Percentiles rank a stretch among this genome's conserved stretches.
Conservation (phyloP, 2,797 vertebrate species). For the Falco berigora region DNA sequence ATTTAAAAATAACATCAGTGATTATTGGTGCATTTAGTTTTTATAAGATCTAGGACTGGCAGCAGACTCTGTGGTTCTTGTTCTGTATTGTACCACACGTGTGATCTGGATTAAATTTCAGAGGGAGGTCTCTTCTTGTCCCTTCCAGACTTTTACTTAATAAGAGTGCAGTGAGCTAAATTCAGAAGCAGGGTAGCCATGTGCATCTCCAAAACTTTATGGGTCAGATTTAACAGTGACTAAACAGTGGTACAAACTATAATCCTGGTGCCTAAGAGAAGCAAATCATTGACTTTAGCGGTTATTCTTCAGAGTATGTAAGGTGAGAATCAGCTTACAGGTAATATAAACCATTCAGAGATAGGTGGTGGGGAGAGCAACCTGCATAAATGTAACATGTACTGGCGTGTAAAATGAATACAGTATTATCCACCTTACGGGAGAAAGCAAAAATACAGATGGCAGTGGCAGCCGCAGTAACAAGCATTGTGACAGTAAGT, state of each 20-base stretch:
- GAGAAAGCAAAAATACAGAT: not conserved
- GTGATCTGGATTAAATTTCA: conserved; percentile 1
- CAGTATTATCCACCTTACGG: not conserved
- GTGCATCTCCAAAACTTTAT: not conserved
- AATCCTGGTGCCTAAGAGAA: not conserved
- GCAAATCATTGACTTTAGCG: not conserved
- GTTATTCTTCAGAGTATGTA: not conserved
- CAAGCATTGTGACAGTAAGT: not conserved
- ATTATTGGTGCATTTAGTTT: not conserved
- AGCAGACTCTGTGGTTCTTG: not conserved
- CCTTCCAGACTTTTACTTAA: not conserved
- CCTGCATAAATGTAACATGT: not conserved
- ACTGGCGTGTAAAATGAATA: not conserved
- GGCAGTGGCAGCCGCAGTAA: not conserved
- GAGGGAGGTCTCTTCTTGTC: not conserved
- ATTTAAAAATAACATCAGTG: conserved; percentile 30
- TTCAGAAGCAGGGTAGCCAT: not conserved
- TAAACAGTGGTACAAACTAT: not conserved
- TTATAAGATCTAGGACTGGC: not conserved
- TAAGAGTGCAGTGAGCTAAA: not conserved
- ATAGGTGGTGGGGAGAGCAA: not conserved
- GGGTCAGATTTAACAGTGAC: not conserved
- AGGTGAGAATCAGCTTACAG: not conserved
- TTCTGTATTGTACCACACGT: not conserved
- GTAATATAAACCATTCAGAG: not conserved